Conservation (phyloP, 1,140 invertebrate genomes). For the Rhysida immarginata region DNA sequence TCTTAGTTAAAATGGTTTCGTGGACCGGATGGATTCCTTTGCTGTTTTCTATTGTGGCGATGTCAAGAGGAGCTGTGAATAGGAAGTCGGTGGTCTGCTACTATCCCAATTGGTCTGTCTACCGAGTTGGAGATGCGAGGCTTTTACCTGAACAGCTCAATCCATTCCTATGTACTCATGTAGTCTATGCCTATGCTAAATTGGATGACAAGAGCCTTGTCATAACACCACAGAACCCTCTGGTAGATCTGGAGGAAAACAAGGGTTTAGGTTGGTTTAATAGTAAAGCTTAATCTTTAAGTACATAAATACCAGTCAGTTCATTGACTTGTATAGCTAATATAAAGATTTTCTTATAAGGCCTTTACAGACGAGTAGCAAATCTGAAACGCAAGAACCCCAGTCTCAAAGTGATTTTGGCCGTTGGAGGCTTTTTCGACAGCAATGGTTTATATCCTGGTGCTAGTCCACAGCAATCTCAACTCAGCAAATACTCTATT, state of each 20-base stretch:
- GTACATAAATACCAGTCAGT: too few species aligned
- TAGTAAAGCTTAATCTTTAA: neutral
- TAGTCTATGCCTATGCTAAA: constrained; percentile 54
- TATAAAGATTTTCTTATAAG: too few species aligned
- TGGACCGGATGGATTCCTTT: too few species aligned
- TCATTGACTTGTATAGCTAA: too few species aligned
- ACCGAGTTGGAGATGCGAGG: constrained; percentile 43
- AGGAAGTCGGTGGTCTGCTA: constrained; percentile 36
- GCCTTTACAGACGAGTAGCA: neutral
- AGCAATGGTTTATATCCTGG: too few species aligned
- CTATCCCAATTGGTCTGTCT: constrained; percentile 55
- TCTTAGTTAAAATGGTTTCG: too few species aligned
- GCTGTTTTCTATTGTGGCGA: too few species aligned
- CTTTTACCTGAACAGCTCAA: constrained; percentile 49
- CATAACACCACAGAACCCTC: constrained; percentile 37
- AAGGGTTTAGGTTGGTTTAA: constrained; percentile 29
- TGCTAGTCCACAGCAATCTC: neutral
- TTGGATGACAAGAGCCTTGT: constrained; percentile 8
- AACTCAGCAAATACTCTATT: neutral
- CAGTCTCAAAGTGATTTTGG: neutral
- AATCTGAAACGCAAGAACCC: neutral
- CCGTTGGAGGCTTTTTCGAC: neutral
- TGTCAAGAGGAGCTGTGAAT: too few species aligned
- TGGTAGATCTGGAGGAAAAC: constrained; percentile 38
- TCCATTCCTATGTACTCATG: constrained; percentile 49